Evolutionary conservation across 2,888 invertebrate genomes (phyloP), one percentile per base, ranked within the genome.

Genomic region (Trichogramma dendrolimi): DNA sequence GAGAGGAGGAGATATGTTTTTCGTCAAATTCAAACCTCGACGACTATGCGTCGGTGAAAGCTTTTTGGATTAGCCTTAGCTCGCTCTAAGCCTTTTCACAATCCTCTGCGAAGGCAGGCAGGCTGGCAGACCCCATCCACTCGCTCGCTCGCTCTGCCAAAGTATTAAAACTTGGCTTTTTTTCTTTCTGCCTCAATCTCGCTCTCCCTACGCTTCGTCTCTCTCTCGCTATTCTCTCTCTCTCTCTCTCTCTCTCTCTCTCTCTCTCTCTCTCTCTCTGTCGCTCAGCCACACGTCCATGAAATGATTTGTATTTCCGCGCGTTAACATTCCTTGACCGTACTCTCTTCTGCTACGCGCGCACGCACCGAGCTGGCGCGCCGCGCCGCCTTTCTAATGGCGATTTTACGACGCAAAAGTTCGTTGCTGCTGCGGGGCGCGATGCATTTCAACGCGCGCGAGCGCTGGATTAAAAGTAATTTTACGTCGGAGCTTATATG

Each of bases 11-110:
- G 48, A 14, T 48, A 14, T 14, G 48, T 48, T 48, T 4, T 5
- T 48, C 48, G 48, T 48, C 48, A 14, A 11, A 14, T 48, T 48
- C 11, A 48, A 48, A 14, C 48, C 48, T n/a, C 11, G 48, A 48
- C 11, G 27, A 14, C 48, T 7, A 11, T 11, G 48, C 48, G 48
- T 5, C 47, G 27, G 27, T 27, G 27, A 54, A 64, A 61, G 61
- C 64, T 64, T 64, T 64, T 62, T 62, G 64, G 61, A 64, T 64
- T 62, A 64, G 61, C 59, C 6, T 27, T 27, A 27, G 27, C 27
- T 27, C 27, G 27, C 27, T 27, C 27, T 27, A 27, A 27, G 27
- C 27, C 27, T 27, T 27, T 27, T 27, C 27, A 27, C 27, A 27
- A 27, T 27, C 3, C 27, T 27, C 27, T 27, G 27, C 27, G 27